Evolutionary conservation across 1,140 invertebrate species (phyloP).

Genomic region (Tetramorium alpestre): DNA sequence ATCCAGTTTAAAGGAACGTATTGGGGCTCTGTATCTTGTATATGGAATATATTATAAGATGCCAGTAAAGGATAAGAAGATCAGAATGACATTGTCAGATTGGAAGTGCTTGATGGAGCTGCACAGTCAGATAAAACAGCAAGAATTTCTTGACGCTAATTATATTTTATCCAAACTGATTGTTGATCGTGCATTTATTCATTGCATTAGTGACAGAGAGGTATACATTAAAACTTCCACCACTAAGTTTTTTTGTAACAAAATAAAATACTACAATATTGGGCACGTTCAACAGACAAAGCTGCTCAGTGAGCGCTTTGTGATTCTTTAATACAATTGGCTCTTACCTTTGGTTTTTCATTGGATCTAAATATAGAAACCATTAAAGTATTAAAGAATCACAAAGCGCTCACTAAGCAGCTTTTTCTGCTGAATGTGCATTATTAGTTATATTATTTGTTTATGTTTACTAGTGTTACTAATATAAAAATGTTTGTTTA

Average conservation of each 20-base stretch:
- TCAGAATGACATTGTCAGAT: constrained; percentile 78
- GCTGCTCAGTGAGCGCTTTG: no score
- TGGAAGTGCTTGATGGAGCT: constrained; percentile 78
- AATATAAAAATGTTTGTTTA: constrained; percentile 12
- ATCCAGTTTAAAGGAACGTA: constrained; percentile 75
- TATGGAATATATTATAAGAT: constrained; percentile 83
- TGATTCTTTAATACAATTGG: no score
- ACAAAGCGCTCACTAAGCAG: no score
- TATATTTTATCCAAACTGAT: constrained; percentile 82
- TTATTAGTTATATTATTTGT: not conserved
- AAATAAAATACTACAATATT: not conserved
- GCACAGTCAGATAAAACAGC: constrained; percentile 74
- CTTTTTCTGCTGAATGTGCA: no score
- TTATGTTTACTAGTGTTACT: not conserved
- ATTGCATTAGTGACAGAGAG: constrained; percentile 78
- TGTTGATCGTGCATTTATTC: constrained; percentile 77
- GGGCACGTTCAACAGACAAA: no score
- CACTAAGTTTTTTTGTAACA: not conserved
- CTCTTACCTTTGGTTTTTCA: no score
- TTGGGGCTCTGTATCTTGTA: constrained; percentile 81
- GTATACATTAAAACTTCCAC: constrained; percentile 65
- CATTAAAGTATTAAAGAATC: no score
- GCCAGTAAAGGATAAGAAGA: constrained; percentile 78
- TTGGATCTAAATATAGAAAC: no score
- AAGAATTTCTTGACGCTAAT: constrained; percentile 81